Evolutionary conservation across 2,797 vertebrate species (phyloP), one percentile per base, ranked within the genome.

Genomic region (Eleutherodactylus coqui): DNA sequence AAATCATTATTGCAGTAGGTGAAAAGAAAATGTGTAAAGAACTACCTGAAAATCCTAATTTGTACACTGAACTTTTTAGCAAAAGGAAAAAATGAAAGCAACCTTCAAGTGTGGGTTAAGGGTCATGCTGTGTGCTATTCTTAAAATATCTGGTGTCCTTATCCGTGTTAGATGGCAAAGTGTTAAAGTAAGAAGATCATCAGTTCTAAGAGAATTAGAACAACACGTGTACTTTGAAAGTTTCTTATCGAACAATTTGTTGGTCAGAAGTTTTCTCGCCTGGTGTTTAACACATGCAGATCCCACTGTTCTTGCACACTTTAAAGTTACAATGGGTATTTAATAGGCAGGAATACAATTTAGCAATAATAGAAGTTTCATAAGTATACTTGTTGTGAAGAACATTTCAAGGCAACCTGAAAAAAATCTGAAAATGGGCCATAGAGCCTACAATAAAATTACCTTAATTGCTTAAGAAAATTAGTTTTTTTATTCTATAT

Each of bases 191-290:
- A 60, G 73, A 60, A 58, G 69, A 34, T 55, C 32, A 24, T 27
- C 5, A 13, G 10, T 85, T 85, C 62, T 73, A 80, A 60, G 36
- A 80, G 78, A 81, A 75, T 67, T 67, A 67, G 47, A 84, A 79
- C 19, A 70, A 70, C 19, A 55, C 19, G 32, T 41, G 6, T 72
- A 41, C 64, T 85, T 79, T 79, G 34, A 79, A n/a, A 69, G 1
- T 13, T 79, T 13, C 8, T 41, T 32, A 32, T 36, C 32, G 77
- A 67, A 69, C 34, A 4, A 49, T 36, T 38, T 72, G 34, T 21
- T 43, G 34, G 24, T 43, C 24, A 27, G 24, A 11, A 70, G 67
- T 47, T 43, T 43, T 72, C 17, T 84, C 19, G 38, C 72, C 27
- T 45, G 14, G 67, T 29, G 13, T 51, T 69, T 32, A 41, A 60